Percentiles rank a stretch among this genome's conserved stretches.
Evolutionary conservation across 2,113 vertebrate genomes (phyloP).

Genomic region (Aphyosemion australe): DNA sequence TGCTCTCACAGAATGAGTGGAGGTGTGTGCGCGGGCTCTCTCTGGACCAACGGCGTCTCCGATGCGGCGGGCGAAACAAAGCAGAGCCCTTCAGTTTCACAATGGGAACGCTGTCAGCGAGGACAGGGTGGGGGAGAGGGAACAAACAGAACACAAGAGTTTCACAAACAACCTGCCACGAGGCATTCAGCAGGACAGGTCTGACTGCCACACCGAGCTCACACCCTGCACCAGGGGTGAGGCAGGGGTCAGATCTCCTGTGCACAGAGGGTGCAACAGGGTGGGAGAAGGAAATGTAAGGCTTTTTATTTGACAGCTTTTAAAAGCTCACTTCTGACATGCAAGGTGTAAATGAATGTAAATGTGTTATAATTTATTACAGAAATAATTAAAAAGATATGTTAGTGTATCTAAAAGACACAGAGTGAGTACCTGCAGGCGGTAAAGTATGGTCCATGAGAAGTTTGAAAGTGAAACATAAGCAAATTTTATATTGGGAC

Average conservation of each 20-base stretch:
- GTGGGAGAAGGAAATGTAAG: not conserved
- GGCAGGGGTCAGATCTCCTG: conserved; percentile 49
- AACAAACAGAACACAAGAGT: conserved; percentile 73
- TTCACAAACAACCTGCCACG: conserved; percentile 77
- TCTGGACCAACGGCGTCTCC: conserved; percentile 58
- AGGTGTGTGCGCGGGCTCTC: conserved; percentile 49
- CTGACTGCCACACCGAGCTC: conserved; percentile 54
- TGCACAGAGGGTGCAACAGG: conserved; percentile 14
- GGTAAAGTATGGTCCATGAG: too few relatives aligned
- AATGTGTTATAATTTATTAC: too few relatives aligned
- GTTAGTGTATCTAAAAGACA: too few relatives aligned
- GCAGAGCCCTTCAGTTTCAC: conserved; percentile 60
- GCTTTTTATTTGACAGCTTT: too few relatives aligned
- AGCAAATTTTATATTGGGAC: too few relatives aligned
- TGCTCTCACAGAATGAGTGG: conserved; percentile 21
- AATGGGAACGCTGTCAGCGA: conserved; percentile 67
- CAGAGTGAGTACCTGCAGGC: too few relatives aligned
- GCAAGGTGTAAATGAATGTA: too few relatives aligned
- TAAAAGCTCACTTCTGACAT: too few relatives aligned
- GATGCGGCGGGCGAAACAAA: conserved; percentile 63
- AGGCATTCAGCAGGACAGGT: conserved; percentile 75
- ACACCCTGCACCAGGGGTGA: conserved; percentile 58
- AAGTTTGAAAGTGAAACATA: too few relatives aligned
- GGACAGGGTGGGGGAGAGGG: conserved; percentile 57
- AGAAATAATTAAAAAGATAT: too few relatives aligned